Conservation (phyloP, 2,888 invertebrate genomes). For the Mantis religiosa region DNA sequence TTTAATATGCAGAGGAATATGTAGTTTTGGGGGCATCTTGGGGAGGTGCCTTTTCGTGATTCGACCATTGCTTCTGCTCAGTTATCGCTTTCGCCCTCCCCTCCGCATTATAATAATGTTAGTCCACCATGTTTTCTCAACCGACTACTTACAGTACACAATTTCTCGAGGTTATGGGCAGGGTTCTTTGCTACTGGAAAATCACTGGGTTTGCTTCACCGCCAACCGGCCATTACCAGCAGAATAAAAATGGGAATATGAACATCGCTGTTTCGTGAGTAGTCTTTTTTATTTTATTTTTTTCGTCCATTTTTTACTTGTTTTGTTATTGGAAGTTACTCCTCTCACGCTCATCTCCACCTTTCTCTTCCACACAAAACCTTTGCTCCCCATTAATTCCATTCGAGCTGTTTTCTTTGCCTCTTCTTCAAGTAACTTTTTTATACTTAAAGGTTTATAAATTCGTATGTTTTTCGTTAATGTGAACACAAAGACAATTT, state of each 20-base stretch:
- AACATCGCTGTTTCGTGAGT: conserved; percentile 22
- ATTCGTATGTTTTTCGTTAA: too few relatives aligned
- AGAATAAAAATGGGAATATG: conserved; percentile 30
- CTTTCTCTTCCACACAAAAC: not conserved
- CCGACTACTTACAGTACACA: conserved; percentile 11
- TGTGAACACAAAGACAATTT: too few relatives aligned
- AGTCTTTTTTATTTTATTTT: not conserved
- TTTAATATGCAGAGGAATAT: not conserved
- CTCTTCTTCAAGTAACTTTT: too few relatives aligned
- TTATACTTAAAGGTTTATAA: too few relatives aligned
- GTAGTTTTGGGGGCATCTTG: not conserved
- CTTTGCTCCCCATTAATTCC: not conserved
- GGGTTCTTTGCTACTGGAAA: conserved; percentile 29
- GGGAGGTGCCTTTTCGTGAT: not conserved
- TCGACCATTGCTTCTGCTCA: not conserved
- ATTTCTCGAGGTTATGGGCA: not conserved
- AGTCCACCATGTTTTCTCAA: conserved; percentile 5
- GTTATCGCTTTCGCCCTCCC: not conserved
- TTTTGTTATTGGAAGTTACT: not conserved
- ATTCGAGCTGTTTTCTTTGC: not conserved
- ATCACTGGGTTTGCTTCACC: conserved; percentile 24
- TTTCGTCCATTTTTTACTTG: not conserved
- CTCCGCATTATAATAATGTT: conserved; percentile 16
- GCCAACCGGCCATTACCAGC: conserved; percentile 28
- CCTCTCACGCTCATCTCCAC: not conserved